Base-by-base conservation (phyloP, 2,113 vertebrate genomes). In the Oreamnos americanus region DNA sequence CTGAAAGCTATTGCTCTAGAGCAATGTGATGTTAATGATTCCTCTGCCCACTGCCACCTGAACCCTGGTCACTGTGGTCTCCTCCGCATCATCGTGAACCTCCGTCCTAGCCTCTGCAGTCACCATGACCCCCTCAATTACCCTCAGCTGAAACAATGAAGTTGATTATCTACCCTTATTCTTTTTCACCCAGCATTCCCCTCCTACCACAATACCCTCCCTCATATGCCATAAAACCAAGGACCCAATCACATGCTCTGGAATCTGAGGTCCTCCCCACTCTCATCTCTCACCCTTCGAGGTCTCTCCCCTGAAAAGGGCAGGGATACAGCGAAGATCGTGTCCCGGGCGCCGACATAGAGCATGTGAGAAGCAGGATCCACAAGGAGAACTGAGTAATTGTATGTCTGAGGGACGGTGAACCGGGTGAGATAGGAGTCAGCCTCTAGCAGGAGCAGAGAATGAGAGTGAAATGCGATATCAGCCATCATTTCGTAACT, bases 371-470 rank as follows among this genome's bases (percentile, higher is more conserved):
- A 98, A 17, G 93, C 81, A 13, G 90, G 97, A 96, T 99, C 98
- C 98, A 99, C 97, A 9, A 99, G 99, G 87, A 99, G 99, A 81
- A 99, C 98, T 96, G 99, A 99, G 97, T 99, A 99, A 98, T 99
- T 99, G 90, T 98, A 95, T 51, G 97, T 97, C 0, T 87, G 93
- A 92, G 9, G 99, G 98, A 21, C 33, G 51, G 96, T 86, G 55
- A 98, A 98, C 84, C 97, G 97, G n/a, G 96, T 96, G 51, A 97
- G 97, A 60, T 91, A 98, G 85, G 97, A 96, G 94, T 97, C 98
- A 76, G 95, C 95, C 94, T 97, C 98, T 97, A 87, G 96, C 55
- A 94, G 79, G 67, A 93, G 96, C 79, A 97, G 45, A 94, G 33
- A 36, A 14, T 64, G 17, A 96, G 16, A 93, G n/a, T 25, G 39